Evolutionary conservation across 1,140 invertebrate species (phyloP).

Genomic region (Hydropsyche tenuis): DNA sequence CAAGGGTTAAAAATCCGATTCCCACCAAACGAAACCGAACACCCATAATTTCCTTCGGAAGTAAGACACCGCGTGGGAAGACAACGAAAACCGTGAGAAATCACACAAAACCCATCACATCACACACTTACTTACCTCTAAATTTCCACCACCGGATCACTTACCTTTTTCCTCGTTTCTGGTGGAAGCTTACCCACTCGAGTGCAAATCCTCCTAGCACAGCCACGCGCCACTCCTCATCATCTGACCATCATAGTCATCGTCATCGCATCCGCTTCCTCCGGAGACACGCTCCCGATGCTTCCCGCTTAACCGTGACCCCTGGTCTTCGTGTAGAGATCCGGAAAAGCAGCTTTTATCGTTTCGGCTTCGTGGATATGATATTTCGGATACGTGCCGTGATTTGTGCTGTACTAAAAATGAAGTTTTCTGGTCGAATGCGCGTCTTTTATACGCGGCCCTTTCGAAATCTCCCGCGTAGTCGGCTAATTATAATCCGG

Average conservation of each 20-base stretch:
- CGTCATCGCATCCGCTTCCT: constrained; percentile 46
- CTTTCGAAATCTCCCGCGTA: neutral
- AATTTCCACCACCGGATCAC: too few species aligned
- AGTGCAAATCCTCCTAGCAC: constrained; percentile 39
- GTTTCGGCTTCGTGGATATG: too few species aligned
- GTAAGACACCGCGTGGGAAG: constrained; percentile 47
- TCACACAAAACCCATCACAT: neutral
- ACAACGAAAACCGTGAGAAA: constrained; percentile 45
- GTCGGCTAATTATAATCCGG: neutral
- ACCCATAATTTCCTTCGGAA: constrained; percentile 32
- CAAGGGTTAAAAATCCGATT: constrained; percentile 4
- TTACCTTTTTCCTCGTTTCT: constrained; percentile 19
- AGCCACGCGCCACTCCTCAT: constrained; percentile 33
- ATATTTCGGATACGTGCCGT: too few species aligned
- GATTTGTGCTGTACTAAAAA: too few species aligned
- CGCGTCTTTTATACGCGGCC: neutral
- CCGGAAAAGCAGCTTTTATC: too few species aligned
- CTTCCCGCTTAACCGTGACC: constrained; percentile 24
- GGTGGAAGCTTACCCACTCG: constrained; percentile 38
- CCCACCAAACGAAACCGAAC: constrained; percentile 7
- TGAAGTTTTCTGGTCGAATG: too few species aligned
- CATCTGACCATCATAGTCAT: neutral
- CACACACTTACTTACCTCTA: constrained; percentile 20
- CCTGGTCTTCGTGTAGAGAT: too few species aligned
- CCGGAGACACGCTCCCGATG: constrained; percentile 8